Base-by-base conservation (phyloP, 2,888 invertebrate species). In the Ametastegia equiseti region DNA sequence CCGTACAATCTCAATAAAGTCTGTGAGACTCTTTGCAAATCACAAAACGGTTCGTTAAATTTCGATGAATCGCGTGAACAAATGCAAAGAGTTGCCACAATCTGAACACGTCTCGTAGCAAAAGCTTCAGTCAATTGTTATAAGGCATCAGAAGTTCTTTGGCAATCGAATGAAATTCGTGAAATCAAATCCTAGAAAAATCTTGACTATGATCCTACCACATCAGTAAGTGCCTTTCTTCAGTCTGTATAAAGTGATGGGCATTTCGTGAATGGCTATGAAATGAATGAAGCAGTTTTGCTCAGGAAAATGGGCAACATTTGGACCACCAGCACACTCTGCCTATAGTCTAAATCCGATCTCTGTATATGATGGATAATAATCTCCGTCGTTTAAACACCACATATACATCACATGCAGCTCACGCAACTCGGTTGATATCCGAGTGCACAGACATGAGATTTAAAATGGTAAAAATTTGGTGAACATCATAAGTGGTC, bases 381-480 rank as follows among this genome's bases (percentile, higher is more conserved):
- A 54, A n/a, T 67, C 13, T n/a, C 65, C 39, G 13, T 60, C 60
- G 15, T 30, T 60, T 30, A 60, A 30, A 60, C 60, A 60, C 60
- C 60, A 60, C 60, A 60, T 30, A 60, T 60, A 60, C 60, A 30
- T 60, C 30, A 60, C 60, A 60, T 60, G 60, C 57, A 57, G 27
- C 13, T 57, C 13, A 57, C 27, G 13, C 60, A 60, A 30, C 60
- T 27, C 6, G 60, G 23, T 60, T 13, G 2, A 65, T n/a, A n/a
- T n/a, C n/a, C 33, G 65, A 65, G 65, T 19, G 65, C n/a, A 23
- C n/a, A n/a, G n/a, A n/a, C n/a, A 65, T 65, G 36, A 65, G n/a
- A 19, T 36, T 67, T 33, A 36, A 67, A 67, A 23, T 13, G 36
- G 65, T 67, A 67, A 39, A 67, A 67, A 67, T 67, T 67, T 67